Evolutionary conservation across 2,113 vertebrate genomes (phyloP).

Genomic region (Heterotilapia buettikoferi): DNA sequence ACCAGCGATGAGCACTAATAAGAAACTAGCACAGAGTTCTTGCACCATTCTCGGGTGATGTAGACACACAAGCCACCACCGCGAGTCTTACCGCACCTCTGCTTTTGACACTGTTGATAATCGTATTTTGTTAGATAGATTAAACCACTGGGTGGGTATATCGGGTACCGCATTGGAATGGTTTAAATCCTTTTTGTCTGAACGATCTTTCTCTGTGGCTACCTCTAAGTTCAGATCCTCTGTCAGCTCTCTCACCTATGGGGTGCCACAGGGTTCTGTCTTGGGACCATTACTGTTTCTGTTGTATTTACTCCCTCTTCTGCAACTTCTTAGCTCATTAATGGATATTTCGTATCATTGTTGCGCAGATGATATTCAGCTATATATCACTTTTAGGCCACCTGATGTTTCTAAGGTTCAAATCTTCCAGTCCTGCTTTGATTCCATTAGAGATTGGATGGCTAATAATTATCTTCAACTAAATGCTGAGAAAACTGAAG

Average conservation of each 20-base stretch:
- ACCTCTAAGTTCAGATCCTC: not conserved
- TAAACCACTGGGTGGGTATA: not conserved
- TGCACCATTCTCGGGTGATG: not conserved
- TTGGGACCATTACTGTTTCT: not conserved
- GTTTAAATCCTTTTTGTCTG: not conserved
- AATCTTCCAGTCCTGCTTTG: not conserved
- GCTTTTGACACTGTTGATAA: not conserved
- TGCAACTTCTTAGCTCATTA: not conserved
- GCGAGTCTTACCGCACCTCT: not conserved
- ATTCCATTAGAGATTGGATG: not conserved
- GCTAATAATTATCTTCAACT: not conserved
- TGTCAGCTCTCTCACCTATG: not conserved
- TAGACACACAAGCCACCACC: not conserved
- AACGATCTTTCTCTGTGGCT: not conserved
- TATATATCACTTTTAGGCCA: not conserved
- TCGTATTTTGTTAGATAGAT: not conserved
- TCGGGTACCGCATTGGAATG: not conserved
- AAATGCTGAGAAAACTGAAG: not conserved
- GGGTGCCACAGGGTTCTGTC: not conserved
- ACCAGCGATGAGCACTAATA: not conserved
- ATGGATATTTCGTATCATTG: not conserved
- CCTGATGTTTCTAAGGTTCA: not conserved
- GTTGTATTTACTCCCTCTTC: not conserved
- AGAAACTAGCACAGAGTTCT: not conserved
- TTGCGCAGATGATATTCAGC: not conserved